Conservation (phyloP, 1,140 invertebrate species). For the Doryteuthis pealeii region DNA sequence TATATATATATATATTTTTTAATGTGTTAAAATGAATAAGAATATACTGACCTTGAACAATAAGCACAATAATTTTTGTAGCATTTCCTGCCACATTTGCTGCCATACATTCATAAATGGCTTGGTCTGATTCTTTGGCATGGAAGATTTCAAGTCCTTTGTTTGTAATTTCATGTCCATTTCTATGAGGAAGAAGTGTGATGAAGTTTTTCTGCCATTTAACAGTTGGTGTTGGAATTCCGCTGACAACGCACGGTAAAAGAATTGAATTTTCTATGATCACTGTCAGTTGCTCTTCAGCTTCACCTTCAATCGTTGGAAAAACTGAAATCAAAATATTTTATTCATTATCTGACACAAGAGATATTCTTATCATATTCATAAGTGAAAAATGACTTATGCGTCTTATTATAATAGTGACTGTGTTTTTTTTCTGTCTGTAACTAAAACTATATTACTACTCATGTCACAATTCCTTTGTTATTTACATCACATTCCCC, state of each 20-base stretch:
- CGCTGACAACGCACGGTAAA: constrained; percentile 52
- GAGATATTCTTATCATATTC: too few relatives aligned
- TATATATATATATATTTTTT: too few relatives aligned
- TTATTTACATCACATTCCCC: too few relatives aligned
- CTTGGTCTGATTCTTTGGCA: constrained; percentile 54
- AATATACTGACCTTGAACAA: constrained; percentile 44
- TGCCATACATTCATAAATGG: constrained; percentile 63
- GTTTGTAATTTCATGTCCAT: constrained; percentile 29
- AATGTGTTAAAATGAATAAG: background rate
- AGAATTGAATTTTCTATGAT: constrained; percentile 40
- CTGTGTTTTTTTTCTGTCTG: too few relatives aligned
- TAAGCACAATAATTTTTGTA: constrained; percentile 44
- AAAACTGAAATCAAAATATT: constrained; percentile 67
- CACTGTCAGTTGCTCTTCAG: constrained; percentile 45
- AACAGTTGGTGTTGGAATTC: constrained; percentile 52
- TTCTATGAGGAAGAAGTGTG: constrained; percentile 30
- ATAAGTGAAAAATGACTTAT: too few relatives aligned
- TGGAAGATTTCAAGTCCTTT: constrained; percentile 42
- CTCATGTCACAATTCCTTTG: too few relatives aligned
- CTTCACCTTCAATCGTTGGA: constrained; percentile 84
- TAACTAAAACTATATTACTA: too few relatives aligned
- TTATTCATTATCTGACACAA: too few relatives aligned
- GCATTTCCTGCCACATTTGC: constrained; percentile 59
- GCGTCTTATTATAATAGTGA: too few relatives aligned
- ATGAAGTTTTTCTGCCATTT: constrained; percentile 55